Evolutionary conservation across 1,140 invertebrate species (phyloP).

Genomic region (Macrobrachium nipponense): DNA sequence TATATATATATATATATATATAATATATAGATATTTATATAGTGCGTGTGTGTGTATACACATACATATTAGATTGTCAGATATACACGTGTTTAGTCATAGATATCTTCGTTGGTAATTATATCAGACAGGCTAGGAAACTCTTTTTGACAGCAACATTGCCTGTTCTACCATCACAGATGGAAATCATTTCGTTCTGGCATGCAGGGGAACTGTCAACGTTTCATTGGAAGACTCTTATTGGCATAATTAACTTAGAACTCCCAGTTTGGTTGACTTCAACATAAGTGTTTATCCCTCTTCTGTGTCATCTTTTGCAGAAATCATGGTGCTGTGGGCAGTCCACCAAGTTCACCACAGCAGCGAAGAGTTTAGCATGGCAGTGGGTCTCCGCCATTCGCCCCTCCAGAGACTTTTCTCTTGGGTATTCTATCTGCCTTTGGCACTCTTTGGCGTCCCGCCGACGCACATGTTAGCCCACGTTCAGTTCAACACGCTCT

Average conservation of each 20-base stretch:
- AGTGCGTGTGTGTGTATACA: too few relatives aligned
- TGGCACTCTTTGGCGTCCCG: conserved; percentile 82
- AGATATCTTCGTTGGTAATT: too few relatives aligned
- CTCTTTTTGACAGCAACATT: too few relatives aligned
- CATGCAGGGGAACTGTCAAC: too few relatives aligned
- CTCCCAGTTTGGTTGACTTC: not conserved
- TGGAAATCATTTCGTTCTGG: too few relatives aligned
- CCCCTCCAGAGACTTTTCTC: conserved; percentile 82
- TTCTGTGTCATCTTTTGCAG: conserved; percentile 65
- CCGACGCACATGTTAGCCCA: conserved; percentile 87
- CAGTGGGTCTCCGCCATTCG: conserved; percentile 87
- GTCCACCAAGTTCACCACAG: conserved; percentile 96
- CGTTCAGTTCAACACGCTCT: conserved; percentile 87
- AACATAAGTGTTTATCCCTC: not conserved
- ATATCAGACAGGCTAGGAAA: too few relatives aligned
- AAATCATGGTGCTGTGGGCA: conserved; percentile 92
- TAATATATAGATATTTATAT: too few relatives aligned
- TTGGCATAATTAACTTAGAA: not conserved
- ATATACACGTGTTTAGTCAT: too few relatives aligned
- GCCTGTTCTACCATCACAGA: too few relatives aligned
- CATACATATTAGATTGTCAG: too few relatives aligned
- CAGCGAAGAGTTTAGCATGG: conserved; percentile 93
- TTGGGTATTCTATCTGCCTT: conserved; percentile 87
- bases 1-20: too few relatives aligned
- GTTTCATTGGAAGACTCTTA: too few relatives aligned